Evolutionary conservation across 2,888 invertebrate species (phyloP).

Genomic region (Monopis laevigella): DNA sequence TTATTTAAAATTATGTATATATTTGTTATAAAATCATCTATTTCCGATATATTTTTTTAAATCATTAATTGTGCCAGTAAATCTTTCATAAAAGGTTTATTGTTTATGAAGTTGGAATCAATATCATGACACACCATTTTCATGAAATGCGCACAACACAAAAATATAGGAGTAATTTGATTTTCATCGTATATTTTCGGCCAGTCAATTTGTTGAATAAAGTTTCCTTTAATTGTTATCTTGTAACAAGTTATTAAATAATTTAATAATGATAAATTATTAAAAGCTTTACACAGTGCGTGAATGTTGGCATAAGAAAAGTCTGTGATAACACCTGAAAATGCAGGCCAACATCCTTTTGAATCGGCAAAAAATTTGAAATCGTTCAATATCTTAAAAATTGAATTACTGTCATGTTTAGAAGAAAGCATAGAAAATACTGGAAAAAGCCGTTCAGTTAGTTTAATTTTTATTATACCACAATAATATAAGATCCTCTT

Average conservation of each 20-base stretch:
- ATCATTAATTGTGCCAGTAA: too few relatives aligned
- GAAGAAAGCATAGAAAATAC: neutral
- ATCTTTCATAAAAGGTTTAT: too few relatives aligned
- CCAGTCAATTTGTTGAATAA: neutral
- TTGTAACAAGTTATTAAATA: neutral
- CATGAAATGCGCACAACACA: neutral
- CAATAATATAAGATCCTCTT: neutral
- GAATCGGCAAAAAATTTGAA: neutral
- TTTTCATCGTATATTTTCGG: neutral
- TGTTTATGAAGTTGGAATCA: too few relatives aligned
- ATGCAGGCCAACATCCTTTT: neutral
- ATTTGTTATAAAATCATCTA: too few relatives aligned
- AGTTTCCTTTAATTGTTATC: neutral
- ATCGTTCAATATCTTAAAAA: neutral
- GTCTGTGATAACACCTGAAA: slow-evolving; percentile 1
- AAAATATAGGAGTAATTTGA: neutral
- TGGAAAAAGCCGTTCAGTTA: neutral
- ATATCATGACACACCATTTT: neutral
- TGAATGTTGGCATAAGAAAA: neutral
- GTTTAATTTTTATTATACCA: neutral
- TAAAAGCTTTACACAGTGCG: neutral
- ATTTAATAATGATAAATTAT: neutral
- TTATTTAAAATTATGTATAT: too few relatives aligned
- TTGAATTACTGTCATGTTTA: neutral
- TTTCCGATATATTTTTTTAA: too few relatives aligned